Conservation (phyloP, 2,797 vertebrate genomes). For the Dermochelys coriacea region DNA sequence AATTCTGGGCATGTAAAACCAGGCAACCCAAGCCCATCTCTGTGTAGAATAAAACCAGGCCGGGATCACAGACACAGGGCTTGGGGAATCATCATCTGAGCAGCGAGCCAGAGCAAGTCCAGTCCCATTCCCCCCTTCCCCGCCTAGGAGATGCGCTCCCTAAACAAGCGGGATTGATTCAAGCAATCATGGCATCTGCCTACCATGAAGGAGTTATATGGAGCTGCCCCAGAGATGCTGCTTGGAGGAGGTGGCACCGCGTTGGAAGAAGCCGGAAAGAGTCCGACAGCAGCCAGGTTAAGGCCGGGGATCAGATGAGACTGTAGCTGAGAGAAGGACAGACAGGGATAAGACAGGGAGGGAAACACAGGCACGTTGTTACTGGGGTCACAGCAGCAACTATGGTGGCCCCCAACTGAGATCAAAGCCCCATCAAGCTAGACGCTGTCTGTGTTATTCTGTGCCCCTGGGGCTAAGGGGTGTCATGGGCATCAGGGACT, state of each 20-base stretch:
- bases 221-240: slow-evolving; percentile 85
- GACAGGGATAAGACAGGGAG: background rate
- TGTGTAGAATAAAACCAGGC: background rate
- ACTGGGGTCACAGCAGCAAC: background rate
- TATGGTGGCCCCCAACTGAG: rapidly evolving
- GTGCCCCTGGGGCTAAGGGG: background rate
- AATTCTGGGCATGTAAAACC: too few species aligned
- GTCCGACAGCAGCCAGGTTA: slow-evolving; percentile 92
- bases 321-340: slow-evolving; percentile 84
- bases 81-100: background rate
- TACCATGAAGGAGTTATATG: slow-evolving; percentile 94
- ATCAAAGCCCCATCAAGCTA: rapidly evolving
- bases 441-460: background rate
- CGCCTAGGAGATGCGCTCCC: background rate
- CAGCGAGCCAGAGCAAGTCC: background rate
- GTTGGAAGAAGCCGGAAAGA: slow-evolving; percentile 92
- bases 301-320: slow-evolving; percentile 95
- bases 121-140: background rate
- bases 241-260: slow-evolving; percentile 88
- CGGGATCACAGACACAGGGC: background rate
- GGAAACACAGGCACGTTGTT: rapidly evolving
- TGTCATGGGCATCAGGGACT: background rate
- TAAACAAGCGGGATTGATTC: background rate
- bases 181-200: background rate
- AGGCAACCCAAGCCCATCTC: background rate